Evolutionary conservation across 2,113 vertebrate species (phyloP).

Genomic region (Cygnus buccinator): DNA sequence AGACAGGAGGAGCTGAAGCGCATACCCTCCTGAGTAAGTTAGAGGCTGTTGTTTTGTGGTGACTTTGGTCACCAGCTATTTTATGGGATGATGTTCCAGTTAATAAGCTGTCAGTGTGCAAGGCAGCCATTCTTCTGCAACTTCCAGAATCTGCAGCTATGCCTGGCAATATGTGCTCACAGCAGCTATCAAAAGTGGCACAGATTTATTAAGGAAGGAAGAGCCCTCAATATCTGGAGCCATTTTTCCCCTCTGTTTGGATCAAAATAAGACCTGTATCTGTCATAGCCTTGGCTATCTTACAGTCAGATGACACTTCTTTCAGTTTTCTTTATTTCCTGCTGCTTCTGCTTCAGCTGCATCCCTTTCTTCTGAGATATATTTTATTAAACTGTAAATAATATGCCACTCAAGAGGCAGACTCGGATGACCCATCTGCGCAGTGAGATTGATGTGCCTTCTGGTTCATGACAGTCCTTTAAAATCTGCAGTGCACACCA

Average conservation of each 20-base stretch:
- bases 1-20: background rate
- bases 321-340: background rate
- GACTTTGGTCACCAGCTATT: background rate
- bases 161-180: background rate
- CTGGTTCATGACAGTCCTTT: background rate
- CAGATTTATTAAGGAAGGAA: background rate
- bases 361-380: background rate
- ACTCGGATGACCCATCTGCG: background rate
- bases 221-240: background rate
- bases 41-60: background rate
- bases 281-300: background rate
- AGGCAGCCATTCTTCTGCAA: background rate
- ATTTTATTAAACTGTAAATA: background rate
- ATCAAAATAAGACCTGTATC: background rate
- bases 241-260: background rate
- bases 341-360: background rate
- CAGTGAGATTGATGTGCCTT: background rate
- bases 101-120: background rate
- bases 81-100: background rate
- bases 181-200: background rate
- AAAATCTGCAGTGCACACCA: background rate
- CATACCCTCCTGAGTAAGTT: background rate
- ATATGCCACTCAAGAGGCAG: background rate
- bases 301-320: rapidly evolving
- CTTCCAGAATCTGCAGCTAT: background rate